Evolutionary conservation across 2,113 vertebrate genomes (phyloP).

Genomic region (Phycodurus eques): DNA sequence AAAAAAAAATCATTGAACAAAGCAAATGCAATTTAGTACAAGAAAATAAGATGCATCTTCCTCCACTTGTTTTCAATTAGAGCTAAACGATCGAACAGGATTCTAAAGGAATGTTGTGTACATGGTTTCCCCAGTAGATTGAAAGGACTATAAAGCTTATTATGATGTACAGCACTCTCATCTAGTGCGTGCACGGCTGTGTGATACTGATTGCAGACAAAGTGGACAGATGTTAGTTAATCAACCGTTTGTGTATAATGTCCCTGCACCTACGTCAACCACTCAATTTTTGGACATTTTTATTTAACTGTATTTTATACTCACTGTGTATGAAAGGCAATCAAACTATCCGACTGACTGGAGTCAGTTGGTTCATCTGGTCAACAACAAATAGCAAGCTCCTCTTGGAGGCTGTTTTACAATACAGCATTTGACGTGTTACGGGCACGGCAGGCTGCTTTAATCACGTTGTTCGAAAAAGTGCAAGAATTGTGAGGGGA

Average conservation of each 20-base stretch:
- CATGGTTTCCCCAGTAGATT: constrained; percentile 15
- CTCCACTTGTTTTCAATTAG: constrained; percentile 52
- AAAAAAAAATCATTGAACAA: constrained; percentile 49
- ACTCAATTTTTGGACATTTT: not conserved
- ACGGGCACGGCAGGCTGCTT: not conserved
- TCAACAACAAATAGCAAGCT: constrained; percentile 13
- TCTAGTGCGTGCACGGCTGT: constrained; percentile 13
- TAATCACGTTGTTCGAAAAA: not conserved
- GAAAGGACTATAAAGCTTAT: not conserved
- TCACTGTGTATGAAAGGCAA: constrained; percentile 21
- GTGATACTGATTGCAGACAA: constrained; percentile 18
- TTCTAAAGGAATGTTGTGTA: constrained; percentile 9
- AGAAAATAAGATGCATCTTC: constrained; percentile 44
- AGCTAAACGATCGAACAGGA: constrained; percentile 15
- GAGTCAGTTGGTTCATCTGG: constrained; percentile 20
- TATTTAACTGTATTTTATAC: not conserved
- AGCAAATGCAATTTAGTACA: constrained; percentile 46
- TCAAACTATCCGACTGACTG: constrained; percentile 1
- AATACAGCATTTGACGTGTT: not conserved
- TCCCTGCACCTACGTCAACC: not conserved
- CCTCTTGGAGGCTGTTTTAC: not conserved
- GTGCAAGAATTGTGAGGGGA: not conserved
- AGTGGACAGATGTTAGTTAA: constrained; percentile 7
- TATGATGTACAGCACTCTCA: constrained; percentile 21
- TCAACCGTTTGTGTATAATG: constrained; percentile 5